Evolutionary conservation across 2,888 invertebrate species (phyloP).

Genomic region (Diaprepes abbreviatus): DNA sequence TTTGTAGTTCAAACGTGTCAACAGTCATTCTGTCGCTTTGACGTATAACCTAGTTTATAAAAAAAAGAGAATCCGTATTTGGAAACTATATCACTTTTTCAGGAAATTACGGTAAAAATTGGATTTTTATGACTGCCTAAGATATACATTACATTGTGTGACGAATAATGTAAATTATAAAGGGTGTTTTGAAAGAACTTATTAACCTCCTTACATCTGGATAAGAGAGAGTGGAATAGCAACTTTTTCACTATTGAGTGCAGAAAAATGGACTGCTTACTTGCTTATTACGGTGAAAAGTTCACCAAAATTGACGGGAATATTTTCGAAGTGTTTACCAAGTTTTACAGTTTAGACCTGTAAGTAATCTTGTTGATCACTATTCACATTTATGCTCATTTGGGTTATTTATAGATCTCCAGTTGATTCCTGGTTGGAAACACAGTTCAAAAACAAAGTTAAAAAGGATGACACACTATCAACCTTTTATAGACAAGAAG

Average conservation of each 20-base stretch:
- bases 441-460: conserved; percentile 59
- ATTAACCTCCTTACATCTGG: conserved; percentile 4
- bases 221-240: conserved; percentile 2
- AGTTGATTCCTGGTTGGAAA: conserved; percentile 62
- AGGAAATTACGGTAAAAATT: not conserved
- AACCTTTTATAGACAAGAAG: conserved; percentile 66
- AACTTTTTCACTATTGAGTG: not conserved
- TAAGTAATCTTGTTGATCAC: conserved; percentile 51
- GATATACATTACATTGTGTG: not conserved
- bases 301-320: conserved; percentile 59
- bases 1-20: not conserved
- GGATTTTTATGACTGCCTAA: not conserved
- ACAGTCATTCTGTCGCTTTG: conserved; percentile 14
- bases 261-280: conserved; percentile 57
- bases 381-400: conserved; percentile 1
- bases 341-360: conserved; percentile 59
- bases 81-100: conserved; percentile 10
- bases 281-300: conserved; percentile 59
- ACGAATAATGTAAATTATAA: not conserved
- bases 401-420: conserved; percentile 59
- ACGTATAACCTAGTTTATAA: conserved; percentile 36
- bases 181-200: not conserved
- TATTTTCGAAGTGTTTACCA: conserved; percentile 59
- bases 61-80: conserved; percentile 21
- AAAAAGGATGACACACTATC: conserved; percentile 63